Conservation (phyloP, 2,113 vertebrate genomes). For the Eretmochelys imbricata region DNA sequence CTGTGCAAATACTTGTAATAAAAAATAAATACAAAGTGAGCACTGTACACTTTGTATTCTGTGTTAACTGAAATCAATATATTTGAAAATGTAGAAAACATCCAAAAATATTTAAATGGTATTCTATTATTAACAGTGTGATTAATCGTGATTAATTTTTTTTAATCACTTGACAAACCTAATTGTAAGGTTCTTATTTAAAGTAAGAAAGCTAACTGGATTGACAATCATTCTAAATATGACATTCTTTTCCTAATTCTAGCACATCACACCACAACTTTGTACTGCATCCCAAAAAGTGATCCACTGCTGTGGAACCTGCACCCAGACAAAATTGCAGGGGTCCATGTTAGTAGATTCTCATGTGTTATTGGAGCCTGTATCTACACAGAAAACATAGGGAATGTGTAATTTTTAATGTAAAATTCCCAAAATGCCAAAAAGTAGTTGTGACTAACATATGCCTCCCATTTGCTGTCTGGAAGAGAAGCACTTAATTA, state of each 20-base stretch:
- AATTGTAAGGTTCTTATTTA: not conserved
- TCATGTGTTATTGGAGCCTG: not conserved
- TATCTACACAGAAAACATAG: not conserved
- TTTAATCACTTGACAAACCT: too few species aligned
- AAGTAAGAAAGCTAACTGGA: not conserved
- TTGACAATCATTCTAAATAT: not conserved
- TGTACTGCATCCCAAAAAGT: not conserved
- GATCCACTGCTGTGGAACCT: not conserved
- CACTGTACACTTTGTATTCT: too few species aligned
- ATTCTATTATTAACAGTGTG: too few species aligned
- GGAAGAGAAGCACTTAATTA: not conserved
- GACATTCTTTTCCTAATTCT: not conserved
- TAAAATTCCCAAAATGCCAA: not conserved
- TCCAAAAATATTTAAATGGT: too few species aligned
- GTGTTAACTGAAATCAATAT: too few species aligned
- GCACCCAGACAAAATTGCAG: not conserved
- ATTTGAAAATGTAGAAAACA: too few species aligned
- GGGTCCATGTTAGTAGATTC: not conserved
- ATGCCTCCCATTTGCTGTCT: not conserved
- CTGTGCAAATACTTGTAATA: too few species aligned
- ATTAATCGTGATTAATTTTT: too few species aligned
- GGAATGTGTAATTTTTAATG: not conserved
- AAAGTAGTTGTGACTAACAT: not conserved
- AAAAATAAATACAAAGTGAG: too few species aligned
- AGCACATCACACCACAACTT: not conserved